Conservation (phyloP, 2,888 invertebrate species). For the Eubasilissa splendida region DNA sequence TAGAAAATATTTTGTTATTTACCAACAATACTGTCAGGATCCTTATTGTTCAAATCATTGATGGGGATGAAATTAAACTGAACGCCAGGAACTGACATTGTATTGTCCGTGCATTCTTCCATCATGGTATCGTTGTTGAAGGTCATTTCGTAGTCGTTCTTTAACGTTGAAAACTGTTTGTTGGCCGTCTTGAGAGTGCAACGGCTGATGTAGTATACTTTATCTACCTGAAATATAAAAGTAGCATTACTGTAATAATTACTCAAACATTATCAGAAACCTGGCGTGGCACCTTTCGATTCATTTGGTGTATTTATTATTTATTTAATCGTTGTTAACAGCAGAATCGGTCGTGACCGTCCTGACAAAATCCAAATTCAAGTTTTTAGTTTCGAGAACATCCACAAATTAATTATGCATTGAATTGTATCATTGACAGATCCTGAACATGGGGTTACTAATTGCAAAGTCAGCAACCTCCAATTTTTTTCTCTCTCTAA, state of each 20-base stretch:
- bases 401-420: no score
- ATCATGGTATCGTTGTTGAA: slow-evolving; percentile 82
- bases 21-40: slow-evolving; percentile 83
- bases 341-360: no score
- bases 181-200: slow-evolving; percentile 94
- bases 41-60: slow-evolving; percentile 78
- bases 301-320: no score
- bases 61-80: slow-evolving; percentile 86
- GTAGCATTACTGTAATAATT: not conserved
- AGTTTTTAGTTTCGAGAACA: no score
- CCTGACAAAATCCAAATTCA: no score
- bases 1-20: slow-evolving; percentile 60
- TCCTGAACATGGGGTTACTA: no score
- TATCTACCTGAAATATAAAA: slow-evolving; percentile 74
- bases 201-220: slow-evolving; percentile 90
- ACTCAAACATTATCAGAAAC: no score
- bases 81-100: slow-evolving; percentile 80
- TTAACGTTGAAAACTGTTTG: slow-evolving; percentile 86
- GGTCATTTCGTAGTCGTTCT: slow-evolving; percentile 97
- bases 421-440: no score
- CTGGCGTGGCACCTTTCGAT: no score
- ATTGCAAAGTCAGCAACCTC: no score
- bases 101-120: slow-evolving; percentile 74
- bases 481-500: no score
- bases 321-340: no score